phyloP scores from a whole-genome alignment of 2,113 vertebrate genomes.

The Malurus cyaneus region DNA sequence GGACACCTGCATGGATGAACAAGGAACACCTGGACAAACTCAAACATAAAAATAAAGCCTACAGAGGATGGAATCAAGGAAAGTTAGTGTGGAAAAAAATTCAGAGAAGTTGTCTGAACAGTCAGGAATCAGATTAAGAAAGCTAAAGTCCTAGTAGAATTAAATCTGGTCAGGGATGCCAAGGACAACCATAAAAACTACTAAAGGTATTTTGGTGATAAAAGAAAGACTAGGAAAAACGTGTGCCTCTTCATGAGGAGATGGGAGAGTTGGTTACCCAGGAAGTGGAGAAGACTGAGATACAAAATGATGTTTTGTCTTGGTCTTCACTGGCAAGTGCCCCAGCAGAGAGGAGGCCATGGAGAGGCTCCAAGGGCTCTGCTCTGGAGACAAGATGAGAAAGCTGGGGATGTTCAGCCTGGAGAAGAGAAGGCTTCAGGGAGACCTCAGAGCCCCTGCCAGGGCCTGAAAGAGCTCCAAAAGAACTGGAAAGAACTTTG shows the following conservation, averaged over 20 bases:
- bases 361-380: neutral
- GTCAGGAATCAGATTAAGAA: neutral
- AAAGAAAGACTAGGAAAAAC: neutral
- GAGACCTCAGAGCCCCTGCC: neutral
- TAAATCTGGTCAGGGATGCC: neutral
- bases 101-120: neutral
- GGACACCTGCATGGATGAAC: neutral
- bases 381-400: neutral
- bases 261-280: neutral
- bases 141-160: neutral
- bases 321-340: neutral
- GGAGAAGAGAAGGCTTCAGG: neutral
- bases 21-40: neutral
- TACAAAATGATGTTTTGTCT: neutral
- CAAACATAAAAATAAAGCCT: neutral
- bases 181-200: neutral
- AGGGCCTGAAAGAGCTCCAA: neutral
- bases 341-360: neutral
- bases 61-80: neutral
- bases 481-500: neutral
- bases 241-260: neutral
- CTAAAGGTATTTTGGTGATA: neutral
- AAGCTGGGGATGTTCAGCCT: neutral
- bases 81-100: neutral
- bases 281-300: neutral